Base-by-base conservation (phyloP, 2,797 vertebrate genomes). In the Ptychobarbus kaznakovi region DNA sequence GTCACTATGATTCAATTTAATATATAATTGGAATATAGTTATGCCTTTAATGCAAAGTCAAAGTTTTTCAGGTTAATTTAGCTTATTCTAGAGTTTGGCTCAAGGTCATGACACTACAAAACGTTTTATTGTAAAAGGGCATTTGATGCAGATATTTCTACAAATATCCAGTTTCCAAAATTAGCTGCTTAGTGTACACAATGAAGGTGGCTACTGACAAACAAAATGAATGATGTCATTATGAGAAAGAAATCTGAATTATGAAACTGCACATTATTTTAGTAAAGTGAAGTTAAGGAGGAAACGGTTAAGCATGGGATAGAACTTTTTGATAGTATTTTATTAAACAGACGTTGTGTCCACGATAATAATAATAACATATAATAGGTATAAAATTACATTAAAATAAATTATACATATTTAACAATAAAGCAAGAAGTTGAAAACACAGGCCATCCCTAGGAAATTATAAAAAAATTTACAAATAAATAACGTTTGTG, bases 51-150 rank as follows among this genome's bases (percentile, higher is more conserved):
- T 18, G 28, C 6, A 13, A 69, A 32, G 44, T 35, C 63, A 22
- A 70, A 51, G 44, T 56, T 56, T 9, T 40, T 38, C 12, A 15
- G 12, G 15, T 40, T n/a, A 58, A 40, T 16, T 58, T 16, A 16
- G 51, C 51, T n/a, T 58, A 38, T 66, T 38, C 16, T 66, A 38
- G 16, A 68, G 32, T 68, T 10, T 58, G 35, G 3, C 18, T 75
- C 28, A 77, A 77, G 74, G 51, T 77, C 35, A 77, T 40, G 20
- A 58, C 51, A 40, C 42, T 49, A 6, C n/a, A n/a, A n/a, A 32
- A 38, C 4, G 32, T 76, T 58, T n/a, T 58, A n/a, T 9, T 58
- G 22, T 53, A 77, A 40, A 76, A 1, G 1, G 13, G 6, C 40
- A 58, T 9, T 77, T n/a, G 40, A 58, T 5, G 20, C 12, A 53